Percentiles rank a stretch among this genome's conserved stretches.
These are phyloP conservation scores for Notarius quadriscutis DNA, from an alignment of 2,113 vertebrate genomes.

Conservation along the genomic window DNA sequence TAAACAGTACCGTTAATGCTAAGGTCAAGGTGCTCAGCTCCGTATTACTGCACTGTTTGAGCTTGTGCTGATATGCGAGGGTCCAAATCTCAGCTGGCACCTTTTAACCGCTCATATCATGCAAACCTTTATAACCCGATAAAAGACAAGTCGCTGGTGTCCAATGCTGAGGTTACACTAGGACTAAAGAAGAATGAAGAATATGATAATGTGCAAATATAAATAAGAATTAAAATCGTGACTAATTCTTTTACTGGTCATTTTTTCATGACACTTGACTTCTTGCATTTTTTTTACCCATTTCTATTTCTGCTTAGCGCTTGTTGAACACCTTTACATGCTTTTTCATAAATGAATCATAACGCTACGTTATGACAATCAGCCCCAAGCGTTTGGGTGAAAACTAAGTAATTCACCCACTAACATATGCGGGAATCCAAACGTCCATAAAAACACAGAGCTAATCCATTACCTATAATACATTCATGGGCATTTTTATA, in stretches of 20 bases:
- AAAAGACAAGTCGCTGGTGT: slow-evolving; percentile 41
- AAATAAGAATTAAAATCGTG: slow-evolving; percentile 38
- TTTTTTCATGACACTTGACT: slow-evolving; percentile 19
- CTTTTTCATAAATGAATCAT: slow-evolving; percentile 53
- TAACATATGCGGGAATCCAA: slow-evolving; percentile 55
- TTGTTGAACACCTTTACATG: slow-evolving; percentile 32
- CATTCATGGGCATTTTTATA: slow-evolving; percentile 59
- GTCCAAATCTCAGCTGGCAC: slow-evolving; percentile 50
- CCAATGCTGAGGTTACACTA: slow-evolving; percentile 17
- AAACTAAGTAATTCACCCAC: slow-evolving; percentile 47
- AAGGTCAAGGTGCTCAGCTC: slow-evolving; percentile 56
- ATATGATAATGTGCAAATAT: slow-evolving; percentile 37
- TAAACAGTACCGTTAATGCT: slow-evolving; percentile 53
- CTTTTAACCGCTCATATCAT: slow-evolving; percentile 56
- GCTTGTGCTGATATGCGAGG: slow-evolving; percentile 48
- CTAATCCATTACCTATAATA: slow-evolving; percentile 54
- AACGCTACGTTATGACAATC: slow-evolving; percentile 30
- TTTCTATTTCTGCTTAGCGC: slow-evolving; percentile 29
- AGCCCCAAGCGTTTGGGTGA: slow-evolving; percentile 46
- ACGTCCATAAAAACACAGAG: slow-evolving; percentile 50
- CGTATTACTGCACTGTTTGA: slow-evolving; percentile 38
- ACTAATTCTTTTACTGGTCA: slow-evolving; percentile 6
- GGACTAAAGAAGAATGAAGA: slow-evolving; percentile 31
- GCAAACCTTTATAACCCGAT: slow-evolving; percentile 54
- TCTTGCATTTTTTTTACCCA: neutral